phyloP scores from a whole-genome alignment of 92 coral and sea anemone genomes.

The Montipora capitata region DNA sequence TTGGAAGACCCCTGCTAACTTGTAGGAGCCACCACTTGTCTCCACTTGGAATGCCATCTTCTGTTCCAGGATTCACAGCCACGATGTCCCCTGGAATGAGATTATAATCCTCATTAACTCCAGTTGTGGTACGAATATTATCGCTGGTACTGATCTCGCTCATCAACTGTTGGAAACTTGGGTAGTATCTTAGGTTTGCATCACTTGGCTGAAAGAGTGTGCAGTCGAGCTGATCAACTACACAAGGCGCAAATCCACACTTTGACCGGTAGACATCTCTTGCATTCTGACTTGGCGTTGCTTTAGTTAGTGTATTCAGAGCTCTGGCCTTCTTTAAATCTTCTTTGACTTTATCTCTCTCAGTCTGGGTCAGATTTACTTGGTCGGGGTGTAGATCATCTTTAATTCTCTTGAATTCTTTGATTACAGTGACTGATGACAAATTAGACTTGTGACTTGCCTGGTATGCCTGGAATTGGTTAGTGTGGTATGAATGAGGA shows the following conservation, averaged over 20 bases:
- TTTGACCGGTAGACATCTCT: conserved; percentile 52
- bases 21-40: no score
- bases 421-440: no score
- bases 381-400: conserved; percentile 5
- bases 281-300: conserved; percentile 51
- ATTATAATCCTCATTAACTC: conserved; percentile 22
- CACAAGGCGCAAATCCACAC: conserved; percentile 65
- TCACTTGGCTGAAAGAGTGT: conserved; percentile 20
- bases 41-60: conserved; percentile 39
- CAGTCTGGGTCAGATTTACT: conserved; percentile 11
- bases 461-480: no score
- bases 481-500: background rate
- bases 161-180: no score
- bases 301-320: conserved; percentile 43
- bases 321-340: conserved; percentile 52
- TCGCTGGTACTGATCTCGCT: background rate
- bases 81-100: background rate
- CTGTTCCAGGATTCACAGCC: conserved; percentile 68
- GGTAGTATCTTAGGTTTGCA: no score
- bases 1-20: no score
- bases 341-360: conserved; percentile 6
- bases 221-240: conserved; percentile 52
- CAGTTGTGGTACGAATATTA: conserved; percentile 6
- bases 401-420: background rate
- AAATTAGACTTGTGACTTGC: no score